These are phyloP conservation scores for Neoscelio sp. DNA, from an alignment of 2,888 invertebrate species.

Conservation along the genomic window DNA sequence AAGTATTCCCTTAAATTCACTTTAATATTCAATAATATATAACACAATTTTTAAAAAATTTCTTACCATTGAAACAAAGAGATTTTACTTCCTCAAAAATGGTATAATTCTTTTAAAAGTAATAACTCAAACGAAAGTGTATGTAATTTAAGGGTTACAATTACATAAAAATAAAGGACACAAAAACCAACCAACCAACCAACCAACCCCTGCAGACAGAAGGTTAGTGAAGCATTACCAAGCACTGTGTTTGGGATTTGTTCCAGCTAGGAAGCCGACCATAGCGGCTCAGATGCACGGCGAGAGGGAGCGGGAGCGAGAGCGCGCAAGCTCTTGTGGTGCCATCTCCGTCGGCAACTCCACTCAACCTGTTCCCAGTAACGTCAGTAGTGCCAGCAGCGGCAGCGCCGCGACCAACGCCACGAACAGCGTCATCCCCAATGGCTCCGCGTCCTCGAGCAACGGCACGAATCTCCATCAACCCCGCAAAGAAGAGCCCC, in stretches of 20 bases:
- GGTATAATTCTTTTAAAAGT: too few relatives aligned
- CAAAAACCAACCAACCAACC: too few relatives aligned
- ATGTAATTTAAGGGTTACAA: too few relatives aligned
- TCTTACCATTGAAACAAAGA: too few relatives aligned
- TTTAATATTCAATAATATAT: too few relatives aligned
- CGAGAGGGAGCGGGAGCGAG: slow-evolving; percentile 84
- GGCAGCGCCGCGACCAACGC: slow-evolving; percentile 56
- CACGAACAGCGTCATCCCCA: slow-evolving; percentile 41
- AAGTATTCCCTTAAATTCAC: too few relatives aligned
- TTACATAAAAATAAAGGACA: too few relatives aligned
- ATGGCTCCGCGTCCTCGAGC: slow-evolving; percentile 31
- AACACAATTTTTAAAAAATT: too few relatives aligned
- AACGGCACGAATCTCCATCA: slow-evolving; percentile 72
- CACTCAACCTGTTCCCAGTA: slow-evolving; percentile 44
- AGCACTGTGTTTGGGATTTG: slow-evolving; percentile 84
- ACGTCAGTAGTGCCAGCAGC: slow-evolving; percentile 55
- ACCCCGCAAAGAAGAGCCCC: slow-evolving; percentile 76
- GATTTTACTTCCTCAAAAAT: too few relatives aligned
- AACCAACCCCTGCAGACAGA: slow-evolving; percentile 27
- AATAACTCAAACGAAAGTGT: too few relatives aligned
- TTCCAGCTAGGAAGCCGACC: slow-evolving; percentile 87
- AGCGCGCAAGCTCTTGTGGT: slow-evolving; percentile 55
- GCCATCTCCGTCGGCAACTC: slow-evolving; percentile 73
- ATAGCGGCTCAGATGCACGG: slow-evolving; percentile 84
- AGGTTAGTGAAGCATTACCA: slow-evolving; percentile 80